Evolutionary conservation across 2,888 invertebrate species (phyloP), one percentile per base, ranked within the genome.

Genomic region (Atethmia centrago): DNA sequence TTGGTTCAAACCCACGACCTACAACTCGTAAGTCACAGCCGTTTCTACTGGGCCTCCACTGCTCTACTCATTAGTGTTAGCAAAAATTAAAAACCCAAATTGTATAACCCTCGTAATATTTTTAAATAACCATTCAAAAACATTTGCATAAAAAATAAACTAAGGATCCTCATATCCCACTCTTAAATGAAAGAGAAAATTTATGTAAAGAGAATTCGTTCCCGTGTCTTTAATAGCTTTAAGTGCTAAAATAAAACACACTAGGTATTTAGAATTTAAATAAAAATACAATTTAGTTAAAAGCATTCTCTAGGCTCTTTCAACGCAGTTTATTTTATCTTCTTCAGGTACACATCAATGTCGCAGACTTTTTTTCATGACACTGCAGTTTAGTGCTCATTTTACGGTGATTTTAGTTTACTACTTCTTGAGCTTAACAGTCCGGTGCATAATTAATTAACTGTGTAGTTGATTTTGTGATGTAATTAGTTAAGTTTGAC

Each of bases 201-300:
- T 75, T 85, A 82, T 82, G 77, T 85, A 68, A 77, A 86, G 69
- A 80, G 71, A 67, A 80, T 79, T 85, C 86, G 73, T 85, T 78
- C 77, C 74, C 70, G 72, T 86, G 78, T 82, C 83, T 80, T 84
- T 86, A 85, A 86, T 85, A 86, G 86, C 79, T 68, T 74, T 77
- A 86, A 85, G 85, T 85, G 84, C 84, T 84, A 76, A 82, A 86
- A 82, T 86, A 86, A 86, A 85, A 86, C 82, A 82, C 82, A 85
- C 87, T 79, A 78, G 84, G 82, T 85, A 84, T 86, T 86, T 80
- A 80, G 80, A 86, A 86, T 86, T 86, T 86, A 86, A 86, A 84
- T 86, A 85, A 86, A 86, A 86, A 85, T 85, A 85, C 86, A 86
- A 86, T 86, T 84, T 80, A 76, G 80, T 84, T 86, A 82, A 86